Evolutionary conservation across 2,888 invertebrate species (phyloP), one percentile per base, ranked within the genome.

Genomic region (Eupithecia subfuscata): DNA sequence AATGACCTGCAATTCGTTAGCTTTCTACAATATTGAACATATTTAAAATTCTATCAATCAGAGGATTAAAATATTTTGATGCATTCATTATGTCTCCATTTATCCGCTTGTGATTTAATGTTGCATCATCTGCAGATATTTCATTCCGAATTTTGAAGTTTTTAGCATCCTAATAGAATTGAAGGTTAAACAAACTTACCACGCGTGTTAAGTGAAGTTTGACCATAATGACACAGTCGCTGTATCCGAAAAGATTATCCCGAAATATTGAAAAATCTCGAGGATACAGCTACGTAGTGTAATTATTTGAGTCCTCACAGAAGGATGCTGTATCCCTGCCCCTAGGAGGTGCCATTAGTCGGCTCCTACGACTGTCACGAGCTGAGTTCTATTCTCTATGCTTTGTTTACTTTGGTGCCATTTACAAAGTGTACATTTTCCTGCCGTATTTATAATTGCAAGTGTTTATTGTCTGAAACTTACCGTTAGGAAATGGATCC

Each of bases 401-500:
- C 56, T 56, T 63, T 14, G 37, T 25, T 63, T 52, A n/a, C 9
- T 52, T n/a, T 52, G 52, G n/a, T n/a, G 52, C 7, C 8, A n/a
- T 52, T n/a, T 2, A 52, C 9, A n/a, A 52, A 52, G n/a, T 64
- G 7, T 18, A 34, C 2, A 64, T 37, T 34, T 64, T 30, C 16
- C 30, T 30, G 63, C 63, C 25, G 30, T 34, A 34, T 4, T 67
- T 67, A 16, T 16, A 43, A 68, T 43, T 43, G 43, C 22, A 68
- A 40, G 22, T 60, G 22, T 37, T 9, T 34, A 40, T 90, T 90
- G 90, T 91, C 87, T 88, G 84, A 63, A 72, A 78, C 78, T 80
- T 87, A 87, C 89, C 85, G 90, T 89, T 91, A 89, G 82, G 82
- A 80, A 83, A 82, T 84, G 85, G 86, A 84, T 84, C 68, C 71